A percentile compares a stretch with the other conserved stretches of the same genome.
phyloP scores from a whole-genome alignment of 2,113 vertebrate species.

The Proteles cristata region DNA sequence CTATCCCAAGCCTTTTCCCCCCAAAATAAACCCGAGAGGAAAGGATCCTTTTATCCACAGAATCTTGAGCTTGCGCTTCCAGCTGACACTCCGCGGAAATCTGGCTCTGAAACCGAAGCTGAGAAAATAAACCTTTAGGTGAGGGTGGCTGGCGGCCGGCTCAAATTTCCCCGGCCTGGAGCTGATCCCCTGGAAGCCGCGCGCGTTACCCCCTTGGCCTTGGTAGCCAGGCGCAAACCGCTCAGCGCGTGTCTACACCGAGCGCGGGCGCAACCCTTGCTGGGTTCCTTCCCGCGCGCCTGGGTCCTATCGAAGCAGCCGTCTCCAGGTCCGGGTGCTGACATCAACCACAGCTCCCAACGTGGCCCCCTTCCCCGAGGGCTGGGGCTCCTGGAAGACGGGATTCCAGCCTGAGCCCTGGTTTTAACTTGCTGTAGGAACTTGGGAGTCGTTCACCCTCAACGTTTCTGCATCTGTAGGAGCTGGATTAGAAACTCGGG shows the following conservation, averaged over 20 bases:
- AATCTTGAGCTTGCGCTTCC: neutral
- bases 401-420: neutral
- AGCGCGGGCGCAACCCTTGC: fast-evolving
- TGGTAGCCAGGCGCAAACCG: neutral
- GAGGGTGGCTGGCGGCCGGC: neutral
- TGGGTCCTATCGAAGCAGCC: neutral
- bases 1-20: neutral
- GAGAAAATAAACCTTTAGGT: neutral
- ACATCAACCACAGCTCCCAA: neutral
- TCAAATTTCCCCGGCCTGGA: neutral
- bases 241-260: neutral
- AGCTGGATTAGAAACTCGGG: neutral
- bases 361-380: neutral
- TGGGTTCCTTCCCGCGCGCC: neutral
- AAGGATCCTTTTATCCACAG: neutral
- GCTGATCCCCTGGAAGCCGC: neutral
- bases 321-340: neutral
- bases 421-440: neutral
- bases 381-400: neutral
- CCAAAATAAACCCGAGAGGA: neutral
- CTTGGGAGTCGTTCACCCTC: neutral
- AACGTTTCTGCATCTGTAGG: neutral
- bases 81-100: neutral
- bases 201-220: neutral
- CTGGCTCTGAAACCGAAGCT: slow-evolving; percentile 13